These are phyloP conservation scores for Drosophila prolongata DNA, from an alignment of 2,888 invertebrate species.

Conservation along the genomic window DNA sequence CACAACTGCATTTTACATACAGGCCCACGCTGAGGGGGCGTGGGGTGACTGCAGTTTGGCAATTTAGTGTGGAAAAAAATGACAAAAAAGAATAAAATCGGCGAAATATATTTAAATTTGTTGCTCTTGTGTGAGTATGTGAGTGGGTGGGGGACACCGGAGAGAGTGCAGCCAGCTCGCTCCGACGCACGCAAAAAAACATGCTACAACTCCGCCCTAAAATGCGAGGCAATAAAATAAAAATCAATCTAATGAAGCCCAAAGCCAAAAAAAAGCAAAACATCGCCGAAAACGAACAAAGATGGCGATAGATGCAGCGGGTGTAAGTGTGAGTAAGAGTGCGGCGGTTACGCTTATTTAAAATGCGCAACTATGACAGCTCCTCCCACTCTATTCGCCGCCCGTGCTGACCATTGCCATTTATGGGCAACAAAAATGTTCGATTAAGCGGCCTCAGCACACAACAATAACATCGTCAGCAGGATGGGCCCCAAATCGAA, in stretches of 20 bases:
- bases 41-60: slow-evolving; percentile 70
- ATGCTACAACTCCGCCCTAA: slow-evolving; percentile 84
- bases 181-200: slow-evolving; percentile 80
- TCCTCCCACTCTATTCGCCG: slow-evolving; percentile 3
- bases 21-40: not conserved
- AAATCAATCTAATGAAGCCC: slow-evolving; percentile 76
- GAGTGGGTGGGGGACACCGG: not conserved
- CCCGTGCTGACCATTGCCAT: slow-evolving; percentile 45
- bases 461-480: slow-evolving; percentile 36
- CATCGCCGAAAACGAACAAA: slow-evolving; percentile 56
- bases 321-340: slow-evolving; percentile 11
- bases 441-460: slow-evolving; percentile 66
- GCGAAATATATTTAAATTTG: slow-evolving; percentile 71
- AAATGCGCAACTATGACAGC: slow-evolving; percentile 74
- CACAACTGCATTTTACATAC: slow-evolving; percentile 64
- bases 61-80: slow-evolving; percentile 57
- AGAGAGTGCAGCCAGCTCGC: slow-evolving; percentile 44
- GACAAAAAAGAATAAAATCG: slow-evolving; percentile 57
- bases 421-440: slow-evolving; percentile 76
- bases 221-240: slow-evolving; percentile 73
- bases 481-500: slow-evolving; percentile 34
- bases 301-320: slow-evolving; percentile 43
- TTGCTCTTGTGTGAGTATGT: slow-evolving; percentile 52
- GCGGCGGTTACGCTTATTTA: slow-evolving; percentile 79
- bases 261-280: slow-evolving; percentile 36